Conservation (phyloP, 2,888 invertebrate species). For the Teinopalpus imperialis region DNA sequence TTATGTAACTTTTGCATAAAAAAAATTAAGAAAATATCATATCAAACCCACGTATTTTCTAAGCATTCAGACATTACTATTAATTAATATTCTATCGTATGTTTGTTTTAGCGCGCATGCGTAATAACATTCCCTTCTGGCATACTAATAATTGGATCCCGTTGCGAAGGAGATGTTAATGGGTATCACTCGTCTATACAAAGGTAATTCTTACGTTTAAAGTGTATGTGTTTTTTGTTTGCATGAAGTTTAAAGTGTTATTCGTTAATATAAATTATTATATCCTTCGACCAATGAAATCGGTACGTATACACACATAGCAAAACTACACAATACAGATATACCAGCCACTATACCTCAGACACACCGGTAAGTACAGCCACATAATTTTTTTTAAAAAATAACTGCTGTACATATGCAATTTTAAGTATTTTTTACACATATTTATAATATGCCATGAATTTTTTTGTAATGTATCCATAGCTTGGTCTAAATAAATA, state of each 20-base stretch:
- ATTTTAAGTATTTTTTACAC: constrained; percentile 40
- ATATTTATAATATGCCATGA: constrained; percentile 23
- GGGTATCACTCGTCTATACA: constrained; percentile 48
- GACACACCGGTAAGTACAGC: constrained; percentile 26
- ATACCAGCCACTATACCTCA: constrained; percentile 21
- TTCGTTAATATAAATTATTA: constrained; percentile 13
- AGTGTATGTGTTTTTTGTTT: constrained; percentile 20
- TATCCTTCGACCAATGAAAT: constrained; percentile 14
- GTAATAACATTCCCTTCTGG: constrained; percentile 82
- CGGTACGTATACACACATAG: constrained; percentile 53
- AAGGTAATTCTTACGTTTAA: constrained; percentile 56
- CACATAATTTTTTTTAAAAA: constrained; percentile 34
- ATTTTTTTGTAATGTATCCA: neutral
- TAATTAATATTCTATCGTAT: constrained; percentile 74
- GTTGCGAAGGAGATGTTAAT: constrained; percentile 61
- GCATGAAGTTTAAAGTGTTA: constrained; percentile 39
- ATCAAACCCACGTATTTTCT: constrained; percentile 33
- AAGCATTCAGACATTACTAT: constrained; percentile 37
- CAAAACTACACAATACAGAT: constrained; percentile 30
- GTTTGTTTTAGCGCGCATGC: constrained; percentile 82
- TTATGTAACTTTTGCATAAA: too few species aligned
- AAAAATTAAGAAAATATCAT: constrained; percentile 41
- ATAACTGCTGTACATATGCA: constrained; percentile 71
- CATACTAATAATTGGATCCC: constrained; percentile 78
- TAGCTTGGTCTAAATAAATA: too few species aligned